These are phyloP conservation scores for Diuraphis noxia DNA, from an alignment of 1,140 invertebrate species.

Conservation along the genomic window DNA sequence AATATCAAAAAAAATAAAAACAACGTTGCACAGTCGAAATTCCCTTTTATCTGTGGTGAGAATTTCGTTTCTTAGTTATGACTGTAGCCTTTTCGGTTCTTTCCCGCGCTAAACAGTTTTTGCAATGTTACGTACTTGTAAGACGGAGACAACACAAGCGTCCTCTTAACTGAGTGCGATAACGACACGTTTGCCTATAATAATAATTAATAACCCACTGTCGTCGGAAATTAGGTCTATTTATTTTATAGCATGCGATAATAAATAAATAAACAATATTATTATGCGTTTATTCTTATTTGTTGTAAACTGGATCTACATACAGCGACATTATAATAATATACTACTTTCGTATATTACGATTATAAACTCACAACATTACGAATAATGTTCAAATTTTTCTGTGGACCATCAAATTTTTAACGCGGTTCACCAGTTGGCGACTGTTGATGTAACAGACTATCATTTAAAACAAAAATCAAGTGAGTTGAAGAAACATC, in stretches of 20 bases:
- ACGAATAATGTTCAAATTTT: conserved; percentile 19
- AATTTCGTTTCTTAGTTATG: no score
- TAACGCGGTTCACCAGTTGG: background rate
- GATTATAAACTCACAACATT: background rate
- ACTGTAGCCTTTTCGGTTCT: no score
- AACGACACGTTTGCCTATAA: background rate
- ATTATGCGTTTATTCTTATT: no score
- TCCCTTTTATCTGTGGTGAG: no score
- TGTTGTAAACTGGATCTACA: background rate
- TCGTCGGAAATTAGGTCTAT: background rate
- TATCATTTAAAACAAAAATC: background rate
- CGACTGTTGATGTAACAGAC: no score
- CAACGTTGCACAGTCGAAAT: no score
- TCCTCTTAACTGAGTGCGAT: background rate
- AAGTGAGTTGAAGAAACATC: background rate
- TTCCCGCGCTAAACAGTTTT: no score
- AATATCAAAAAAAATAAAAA: no score
- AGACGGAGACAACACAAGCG: no score
- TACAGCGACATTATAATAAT: background rate
- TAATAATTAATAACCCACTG: background rate
- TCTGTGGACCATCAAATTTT: background rate
- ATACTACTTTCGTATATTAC: background rate
- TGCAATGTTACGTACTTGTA: no score
- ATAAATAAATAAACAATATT: background rate
- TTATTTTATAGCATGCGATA: background rate